Percentiles rank a stretch among this genome's conserved stretches.
Evolutionary conservation across 1,140 invertebrate species (phyloP).

Genomic region (Sitophilus oryzae): DNA sequence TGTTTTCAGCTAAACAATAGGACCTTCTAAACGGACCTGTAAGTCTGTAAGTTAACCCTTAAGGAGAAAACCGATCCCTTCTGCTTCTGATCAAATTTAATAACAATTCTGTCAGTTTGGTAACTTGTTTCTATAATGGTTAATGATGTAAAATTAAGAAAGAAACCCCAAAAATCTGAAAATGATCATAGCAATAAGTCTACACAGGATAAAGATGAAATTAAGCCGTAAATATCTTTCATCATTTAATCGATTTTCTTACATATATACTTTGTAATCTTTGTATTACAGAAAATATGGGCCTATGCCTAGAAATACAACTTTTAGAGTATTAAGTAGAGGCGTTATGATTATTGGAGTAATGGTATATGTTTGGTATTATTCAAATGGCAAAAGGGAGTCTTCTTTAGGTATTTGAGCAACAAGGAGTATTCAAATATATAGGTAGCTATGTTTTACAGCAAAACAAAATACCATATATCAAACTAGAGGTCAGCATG

Average conservation of each 20-base stretch:
- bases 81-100: neutral
- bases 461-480: slow-evolving; percentile 58
- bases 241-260: neutral
- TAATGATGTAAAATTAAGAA: no score
- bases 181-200: no score
- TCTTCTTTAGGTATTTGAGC: slow-evolving; percentile 31
- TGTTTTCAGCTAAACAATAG: neutral
- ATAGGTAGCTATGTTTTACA: slow-evolving; percentile 36
- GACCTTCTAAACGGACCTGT: neutral
- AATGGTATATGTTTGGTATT: slow-evolving; percentile 58
- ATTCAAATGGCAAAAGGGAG: slow-evolving; percentile 54
- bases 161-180: no score
- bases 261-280: no score
- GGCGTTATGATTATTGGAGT: slow-evolving; percentile 50
- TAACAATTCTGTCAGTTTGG: no score
- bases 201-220: neutral
- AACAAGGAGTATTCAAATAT: neutral
- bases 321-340: slow-evolving; percentile 43
- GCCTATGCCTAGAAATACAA: slow-evolving; percentile 39
- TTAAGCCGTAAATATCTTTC: neutral
- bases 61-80: neutral
- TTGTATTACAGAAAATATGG: slow-evolving; percentile 39
- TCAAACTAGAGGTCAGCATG: slow-evolving; percentile 50
- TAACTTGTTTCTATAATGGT: no score
- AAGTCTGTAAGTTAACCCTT: neutral